Evolutionary conservation across 2,888 invertebrate genomes (phyloP).

Genomic region (Adineta ricciae): DNA sequence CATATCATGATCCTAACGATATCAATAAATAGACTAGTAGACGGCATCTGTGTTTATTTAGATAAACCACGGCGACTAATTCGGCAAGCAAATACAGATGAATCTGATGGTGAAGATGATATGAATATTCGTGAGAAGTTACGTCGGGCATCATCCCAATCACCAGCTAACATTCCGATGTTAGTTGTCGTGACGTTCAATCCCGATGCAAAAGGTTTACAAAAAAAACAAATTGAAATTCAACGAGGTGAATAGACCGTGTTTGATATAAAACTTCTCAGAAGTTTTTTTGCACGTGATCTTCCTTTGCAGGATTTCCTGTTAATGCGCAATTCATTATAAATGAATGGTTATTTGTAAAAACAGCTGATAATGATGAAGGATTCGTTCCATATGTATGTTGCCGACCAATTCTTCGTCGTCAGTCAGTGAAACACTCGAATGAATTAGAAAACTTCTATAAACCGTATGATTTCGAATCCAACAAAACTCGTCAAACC

Average conservation of each 20-base stretch:
- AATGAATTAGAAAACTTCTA: background rate
- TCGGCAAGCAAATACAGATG: background rate
- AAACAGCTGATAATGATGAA: conserved; percentile 23
- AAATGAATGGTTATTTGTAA: conserved; percentile 30
- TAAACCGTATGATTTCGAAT: conserved; percentile 4
- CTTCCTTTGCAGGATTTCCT: background rate
- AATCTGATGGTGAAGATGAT: conserved; percentile 15
- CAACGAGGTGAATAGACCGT: background rate
- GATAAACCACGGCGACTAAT: background rate
- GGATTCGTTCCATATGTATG: conserved; percentile 30
- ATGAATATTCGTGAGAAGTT: background rate
- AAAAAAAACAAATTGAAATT: background rate
- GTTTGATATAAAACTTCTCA: background rate
- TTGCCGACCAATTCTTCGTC: conserved; percentile 21
- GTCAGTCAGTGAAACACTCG: background rate
- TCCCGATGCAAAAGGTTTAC: conserved; percentile 6
- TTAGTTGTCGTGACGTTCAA: conserved; percentile 26
- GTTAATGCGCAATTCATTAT: conserved; percentile 29
- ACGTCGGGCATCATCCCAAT: background rate
- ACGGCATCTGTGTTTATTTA: background rate
- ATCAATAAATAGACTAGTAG: background rate
- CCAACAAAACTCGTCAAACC: background rate
- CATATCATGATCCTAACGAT: background rate
- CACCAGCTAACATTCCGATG: conserved; percentile 31
- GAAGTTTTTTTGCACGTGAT: background rate